These are phyloP conservation scores for Nomia melanderi DNA, from an alignment of 1,140 invertebrate species.

Conservation along the genomic window DNA sequence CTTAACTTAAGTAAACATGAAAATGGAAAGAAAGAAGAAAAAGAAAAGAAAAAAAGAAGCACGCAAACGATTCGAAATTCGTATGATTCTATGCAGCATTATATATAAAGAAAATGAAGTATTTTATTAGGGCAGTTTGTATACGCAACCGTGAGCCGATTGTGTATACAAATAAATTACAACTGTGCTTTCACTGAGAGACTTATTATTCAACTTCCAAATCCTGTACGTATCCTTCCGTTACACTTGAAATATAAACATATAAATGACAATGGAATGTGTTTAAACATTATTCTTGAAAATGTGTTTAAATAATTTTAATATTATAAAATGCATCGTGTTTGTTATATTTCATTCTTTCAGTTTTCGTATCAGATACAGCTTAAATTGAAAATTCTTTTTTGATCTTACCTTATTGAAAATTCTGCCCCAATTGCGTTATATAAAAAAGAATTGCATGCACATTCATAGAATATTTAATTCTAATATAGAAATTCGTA, in stretches of 20 bases:
- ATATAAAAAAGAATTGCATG: conserved; percentile 39
- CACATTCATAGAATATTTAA: conserved; percentile 66
- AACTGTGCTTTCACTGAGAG: conserved; percentile 14
- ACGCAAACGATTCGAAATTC: conserved; percentile 32
- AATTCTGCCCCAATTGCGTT: conserved; percentile 39
- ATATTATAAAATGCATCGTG: neutral
- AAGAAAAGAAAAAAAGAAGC: conserved; percentile 16
- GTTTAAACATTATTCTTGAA: neutral
- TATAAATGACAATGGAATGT: conserved; percentile 6
- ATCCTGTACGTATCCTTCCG: neutral
- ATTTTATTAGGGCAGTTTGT: conserved; percentile 39
- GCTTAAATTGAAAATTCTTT: neutral
- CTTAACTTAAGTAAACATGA: conserved; percentile 33
- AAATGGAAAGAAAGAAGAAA: conserved; percentile 57
- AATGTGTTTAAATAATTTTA: neutral
- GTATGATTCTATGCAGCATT: no score
- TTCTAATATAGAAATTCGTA: conserved; percentile 58
- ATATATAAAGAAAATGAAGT: no score
- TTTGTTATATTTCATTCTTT: neutral
- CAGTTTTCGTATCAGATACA: neutral
- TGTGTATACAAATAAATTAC: conserved; percentile 12
- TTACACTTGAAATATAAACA: neutral
- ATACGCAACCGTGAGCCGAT: conserved; percentile 6
- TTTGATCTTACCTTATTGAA: neutral
- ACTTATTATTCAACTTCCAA: neutral